Evolutionary conservation across 1,140 invertebrate species (phyloP), one percentile per base, ranked within the genome.

Genomic region (Schlechtendalia chinensis): DNA sequence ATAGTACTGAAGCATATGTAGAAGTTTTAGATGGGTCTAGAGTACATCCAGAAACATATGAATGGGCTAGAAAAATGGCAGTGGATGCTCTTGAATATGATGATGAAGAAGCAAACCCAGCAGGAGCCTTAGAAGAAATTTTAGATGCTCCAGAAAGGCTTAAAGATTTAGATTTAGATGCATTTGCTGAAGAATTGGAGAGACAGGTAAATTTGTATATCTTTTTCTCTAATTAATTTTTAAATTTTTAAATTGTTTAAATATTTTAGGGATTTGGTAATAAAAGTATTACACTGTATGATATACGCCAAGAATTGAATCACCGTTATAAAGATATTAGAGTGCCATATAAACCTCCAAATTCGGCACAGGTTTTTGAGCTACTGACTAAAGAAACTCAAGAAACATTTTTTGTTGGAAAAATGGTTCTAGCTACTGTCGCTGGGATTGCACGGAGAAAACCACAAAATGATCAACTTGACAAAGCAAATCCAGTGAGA

Each of bases 61-160:
- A 99, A 86, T 99, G 97, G 97, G 98, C 98, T 0, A 87, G 97
- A 27, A 99, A 99, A 88, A 99, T 99, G 97, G 98, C 98, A 5
- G 96, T 99, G 0, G 98, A 99, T 88, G 98, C 98, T 11, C 87
- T 99, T 16, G 98, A 99, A 83, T 98, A 98, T 83, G 97, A 99
- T 83, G 91, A 92, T 84, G 95, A 97, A 84, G 95, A 96, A 82
- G 92, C 93, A 0, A 98, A 99, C 88, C 96, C 97, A 0, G 96
- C 96, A 0, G 94, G 94, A 5, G 97, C 98, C 22, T 86, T 99
- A 1, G 97, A 99, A 84, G 97, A 99, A 87, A 99, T 99, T 84
- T 86, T 99, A 0, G 95, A 98, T 86, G 92, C 94, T 3, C 97
- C 98, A 0, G 96, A 98, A 83, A 89, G 95, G 83, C 87, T 99